These are phyloP conservation scores for Agriopis leucophaearia DNA, from an alignment of 2,888 invertebrate species.

Conservation along the genomic window DNA sequence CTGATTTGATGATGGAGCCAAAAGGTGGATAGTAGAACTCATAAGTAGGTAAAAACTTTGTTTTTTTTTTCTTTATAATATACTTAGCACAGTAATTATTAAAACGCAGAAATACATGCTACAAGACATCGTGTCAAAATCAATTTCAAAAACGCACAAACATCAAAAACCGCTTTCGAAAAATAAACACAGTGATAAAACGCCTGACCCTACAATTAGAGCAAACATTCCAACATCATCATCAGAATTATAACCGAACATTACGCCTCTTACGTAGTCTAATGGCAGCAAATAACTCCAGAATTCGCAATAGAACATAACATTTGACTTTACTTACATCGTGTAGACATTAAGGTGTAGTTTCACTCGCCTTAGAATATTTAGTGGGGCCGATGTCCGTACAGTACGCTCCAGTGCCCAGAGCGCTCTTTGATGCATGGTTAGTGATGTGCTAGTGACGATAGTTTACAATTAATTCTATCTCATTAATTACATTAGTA, in stretches of 20 bases:
- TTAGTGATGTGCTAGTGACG: conserved; percentile 49
- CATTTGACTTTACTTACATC: conserved; percentile 14
- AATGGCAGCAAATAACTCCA: conserved; percentile 24
- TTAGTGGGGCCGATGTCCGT: conserved; percentile 53
- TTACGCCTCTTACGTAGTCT: conserved; percentile 20
- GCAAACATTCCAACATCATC: conserved; percentile 9
- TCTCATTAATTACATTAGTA: too few relatives aligned
- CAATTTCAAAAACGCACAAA: too few relatives aligned
- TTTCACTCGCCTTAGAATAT: conserved; percentile 63
- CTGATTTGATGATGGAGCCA: too few relatives aligned
- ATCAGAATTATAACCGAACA: conserved; percentile 15
- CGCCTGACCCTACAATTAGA: conserved; percentile 12
- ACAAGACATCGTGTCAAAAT: background rate
- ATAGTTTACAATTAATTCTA: background rate
- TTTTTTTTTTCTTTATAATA: too few relatives aligned
- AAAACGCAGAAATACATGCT: background rate
- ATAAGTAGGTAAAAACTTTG: too few relatives aligned
- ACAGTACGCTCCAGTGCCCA: conserved; percentile 57
- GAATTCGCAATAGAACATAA: conserved; percentile 32
- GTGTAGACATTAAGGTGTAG: conserved; percentile 39
- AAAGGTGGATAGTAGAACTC: too few relatives aligned
- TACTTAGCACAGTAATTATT: too few relatives aligned
- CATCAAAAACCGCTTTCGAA: background rate
- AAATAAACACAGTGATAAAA: conserved; percentile 1
- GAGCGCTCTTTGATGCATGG: conserved; percentile 36